Conservation (phyloP, 2,888 invertebrate species). For the Pyrrhosoma nymphula region DNA sequence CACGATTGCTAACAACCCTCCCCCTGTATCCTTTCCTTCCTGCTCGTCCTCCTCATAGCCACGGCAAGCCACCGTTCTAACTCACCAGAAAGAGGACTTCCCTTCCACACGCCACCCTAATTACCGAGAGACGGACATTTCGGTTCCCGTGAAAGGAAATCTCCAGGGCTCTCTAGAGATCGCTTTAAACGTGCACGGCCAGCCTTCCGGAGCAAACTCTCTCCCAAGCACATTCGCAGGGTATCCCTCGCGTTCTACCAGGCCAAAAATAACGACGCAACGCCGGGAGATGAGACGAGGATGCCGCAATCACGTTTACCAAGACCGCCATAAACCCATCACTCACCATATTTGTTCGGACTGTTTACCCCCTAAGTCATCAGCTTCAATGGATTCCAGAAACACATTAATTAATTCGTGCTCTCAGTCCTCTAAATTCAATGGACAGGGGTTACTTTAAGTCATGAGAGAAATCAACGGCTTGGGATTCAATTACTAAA, state of each 20-base stretch:
- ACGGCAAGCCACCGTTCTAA: neutral
- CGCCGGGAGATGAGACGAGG: neutral
- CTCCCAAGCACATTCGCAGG: neutral
- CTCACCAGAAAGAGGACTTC: neutral
- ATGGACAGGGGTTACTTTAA: too few relatives aligned
- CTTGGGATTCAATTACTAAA: too few relatives aligned
- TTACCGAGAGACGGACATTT: slow-evolving; percentile 11
- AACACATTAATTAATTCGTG: neutral
- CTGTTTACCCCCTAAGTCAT: neutral
- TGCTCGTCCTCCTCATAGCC: neutral
- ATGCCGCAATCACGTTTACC: neutral
- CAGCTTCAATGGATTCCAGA: neutral
- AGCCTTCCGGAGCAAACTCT: neutral
- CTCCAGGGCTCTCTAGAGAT: neutral
- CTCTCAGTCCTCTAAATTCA: neutral
- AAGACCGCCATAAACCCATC: neutral
- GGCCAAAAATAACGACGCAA: neutral
- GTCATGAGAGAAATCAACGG: too few relatives aligned
- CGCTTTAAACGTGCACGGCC: neutral
- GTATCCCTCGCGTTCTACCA: neutral
- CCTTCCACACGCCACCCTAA: neutral
- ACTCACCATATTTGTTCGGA: neutral
- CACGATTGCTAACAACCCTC: neutral
- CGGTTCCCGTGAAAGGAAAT: neutral
- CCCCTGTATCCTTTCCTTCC: neutral